Conservation (phyloP, 2,113 vertebrate genomes). For the Leucosticte australis region DNA sequence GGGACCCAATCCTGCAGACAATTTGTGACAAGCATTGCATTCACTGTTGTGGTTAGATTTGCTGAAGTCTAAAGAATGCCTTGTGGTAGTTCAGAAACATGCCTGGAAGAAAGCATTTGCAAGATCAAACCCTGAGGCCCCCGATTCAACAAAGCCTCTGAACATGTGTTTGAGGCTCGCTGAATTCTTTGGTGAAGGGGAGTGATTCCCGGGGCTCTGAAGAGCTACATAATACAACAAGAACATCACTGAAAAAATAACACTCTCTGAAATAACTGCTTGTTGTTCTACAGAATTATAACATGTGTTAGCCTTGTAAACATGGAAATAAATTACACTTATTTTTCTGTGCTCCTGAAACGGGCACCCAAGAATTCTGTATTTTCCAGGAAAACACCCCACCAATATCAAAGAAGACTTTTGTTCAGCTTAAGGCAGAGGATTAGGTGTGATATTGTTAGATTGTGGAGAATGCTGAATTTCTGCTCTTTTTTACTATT, state of each 20-base stretch:
- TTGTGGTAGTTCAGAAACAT: slow-evolving; percentile 49
- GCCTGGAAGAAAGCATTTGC: slow-evolving; percentile 47
- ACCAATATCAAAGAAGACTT: neutral
- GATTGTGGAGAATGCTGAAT: neutral
- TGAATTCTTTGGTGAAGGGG: slow-evolving; percentile 53
- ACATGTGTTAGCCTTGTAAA: slow-evolving; percentile 43
- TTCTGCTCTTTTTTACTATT: neutral
- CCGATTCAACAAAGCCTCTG: slow-evolving; percentile 38
- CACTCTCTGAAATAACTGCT: slow-evolving; percentile 40
- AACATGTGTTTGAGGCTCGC: slow-evolving; percentile 49
- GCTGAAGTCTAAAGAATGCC: slow-evolving; percentile 54
- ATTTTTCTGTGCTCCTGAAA: neutral
- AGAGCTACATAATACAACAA: slow-evolving; percentile 33
- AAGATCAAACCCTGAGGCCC: slow-evolving; percentile 53
- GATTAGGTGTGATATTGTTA: neutral
- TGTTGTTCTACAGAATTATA: slow-evolving; percentile 45
- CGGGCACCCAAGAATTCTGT: neutral
- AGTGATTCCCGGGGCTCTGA: slow-evolving; percentile 22
- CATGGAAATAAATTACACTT: neutral
- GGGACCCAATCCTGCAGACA: slow-evolving; percentile 42
- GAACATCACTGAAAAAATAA: slow-evolving; percentile 47
- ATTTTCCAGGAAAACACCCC: neutral
- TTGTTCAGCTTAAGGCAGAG: neutral
- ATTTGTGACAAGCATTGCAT: slow-evolving; percentile 12
- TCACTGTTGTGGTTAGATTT: slow-evolving; percentile 40